Percentiles rank a stretch among this genome's conserved stretches.
Conservation (phyloP, 1,140 invertebrate genomes). For the Leptoteleia sp. region DNA sequence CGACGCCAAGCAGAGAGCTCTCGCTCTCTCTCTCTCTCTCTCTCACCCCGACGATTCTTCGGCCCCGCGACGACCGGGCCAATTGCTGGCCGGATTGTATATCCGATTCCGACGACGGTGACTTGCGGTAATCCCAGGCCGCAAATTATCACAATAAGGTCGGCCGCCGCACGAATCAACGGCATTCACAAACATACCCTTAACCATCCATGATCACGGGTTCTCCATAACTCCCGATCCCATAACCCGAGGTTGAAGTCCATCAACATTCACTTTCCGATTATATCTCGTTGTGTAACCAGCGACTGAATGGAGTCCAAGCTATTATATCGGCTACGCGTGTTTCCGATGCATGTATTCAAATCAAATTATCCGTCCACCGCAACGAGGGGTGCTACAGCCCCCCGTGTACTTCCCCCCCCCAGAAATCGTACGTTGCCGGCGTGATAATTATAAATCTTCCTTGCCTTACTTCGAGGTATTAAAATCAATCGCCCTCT, state of each 20-base stretch:
- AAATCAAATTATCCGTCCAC: slow-evolving; percentile 33
- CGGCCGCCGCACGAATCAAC: slow-evolving; percentile 34
- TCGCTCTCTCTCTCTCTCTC: no score
- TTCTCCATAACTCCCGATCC: slow-evolving; percentile 29
- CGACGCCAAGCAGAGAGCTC: no score
- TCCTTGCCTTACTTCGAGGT: not conserved
- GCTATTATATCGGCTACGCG: slow-evolving; percentile 34
- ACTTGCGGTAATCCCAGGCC: slow-evolving; percentile 5
- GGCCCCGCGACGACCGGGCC: no score
- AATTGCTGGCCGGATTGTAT: no score
- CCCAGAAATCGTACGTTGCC: not conserved
- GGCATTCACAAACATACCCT: slow-evolving; percentile 10
- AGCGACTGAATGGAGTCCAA: slow-evolving; percentile 18
- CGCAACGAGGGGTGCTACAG: no score
- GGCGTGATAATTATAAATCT: slow-evolving; percentile 26
- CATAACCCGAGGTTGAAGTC: slow-evolving; percentile 21
- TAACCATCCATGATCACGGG: slow-evolving; percentile 8
- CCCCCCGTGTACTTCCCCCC: no score
- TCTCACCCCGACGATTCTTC: no score
- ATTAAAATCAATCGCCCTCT: slow-evolving; percentile 22
- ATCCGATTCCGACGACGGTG: no score
- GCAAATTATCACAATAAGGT: slow-evolving; percentile 16
- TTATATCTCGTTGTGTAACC: slow-evolving; percentile 37
- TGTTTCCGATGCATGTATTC: slow-evolving; percentile 35
- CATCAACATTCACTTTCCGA: slow-evolving; percentile 53